Base-by-base conservation (phyloP, 1,140 invertebrate species). In the Atopsyche davidsoni region DNA sequence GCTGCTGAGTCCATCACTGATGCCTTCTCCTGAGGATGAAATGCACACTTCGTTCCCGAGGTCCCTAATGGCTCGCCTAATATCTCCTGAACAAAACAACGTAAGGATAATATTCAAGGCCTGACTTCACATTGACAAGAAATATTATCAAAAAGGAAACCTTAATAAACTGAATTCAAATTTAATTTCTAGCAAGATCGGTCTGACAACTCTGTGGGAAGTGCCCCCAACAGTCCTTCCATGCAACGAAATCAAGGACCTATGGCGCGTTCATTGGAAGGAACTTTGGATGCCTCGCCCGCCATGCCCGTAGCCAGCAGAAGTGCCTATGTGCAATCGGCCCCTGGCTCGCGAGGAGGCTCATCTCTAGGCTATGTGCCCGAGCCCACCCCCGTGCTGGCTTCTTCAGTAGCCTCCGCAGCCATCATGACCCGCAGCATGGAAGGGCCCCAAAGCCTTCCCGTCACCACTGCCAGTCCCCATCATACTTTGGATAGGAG, bases 1-100 rank as follows among this genome's bases (percentile, higher is more conserved):
- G 48, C 78, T 92, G 58, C 74, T 96, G 25, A 93, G 89, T 59
- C 92, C 93, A 13, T 87, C 83, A 57, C 78, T 89, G 61, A 75
- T 85, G 60, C 73, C 80, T 31, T 85, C 83, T 28, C 76, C 79
- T 1, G 79, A 81, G 52, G 80, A 82, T 42, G 79, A 82, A 58
- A 66, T 72, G 59, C 64, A 74, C 31, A 70, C 72, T 62, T 79
- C 70, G 65, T 80, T 81, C 63, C 79, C 75, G 55, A 76, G 81
- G 59, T 78, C 72, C 43, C 75, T 80, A 60, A 79, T 77, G 67
- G 75, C 69, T 62, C 77, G 73, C 60, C 75, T 78, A 51, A 74
- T 77, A 67, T 76, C 70, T 62, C 79, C 69, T 62, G 79, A 79
- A 57, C 60, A 53, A 47, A 63, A 70, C 51, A 60, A 63, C 55